Evolutionary conservation across 1,140 invertebrate species (phyloP).

Genomic region (Drosophila watanabei): DNA sequence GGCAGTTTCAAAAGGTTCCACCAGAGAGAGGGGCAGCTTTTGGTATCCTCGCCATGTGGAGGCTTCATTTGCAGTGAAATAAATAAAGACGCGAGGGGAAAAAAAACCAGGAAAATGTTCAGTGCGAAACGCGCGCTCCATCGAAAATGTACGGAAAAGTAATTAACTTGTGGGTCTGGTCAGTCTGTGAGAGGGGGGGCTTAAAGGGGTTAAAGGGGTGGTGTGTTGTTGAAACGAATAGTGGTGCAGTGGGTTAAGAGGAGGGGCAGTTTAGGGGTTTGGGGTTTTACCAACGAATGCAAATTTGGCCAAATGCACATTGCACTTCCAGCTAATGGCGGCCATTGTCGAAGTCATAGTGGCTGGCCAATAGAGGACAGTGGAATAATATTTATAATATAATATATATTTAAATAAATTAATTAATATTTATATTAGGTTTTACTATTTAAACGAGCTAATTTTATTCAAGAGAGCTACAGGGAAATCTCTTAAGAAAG

Average conservation of each 20-base stretch:
- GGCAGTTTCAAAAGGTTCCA: conserved; percentile 7
- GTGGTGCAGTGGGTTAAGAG: conserved; percentile 6
- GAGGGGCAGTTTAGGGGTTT: not conserved
- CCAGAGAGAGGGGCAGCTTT: not conserved
- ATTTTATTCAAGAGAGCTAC: not conserved
- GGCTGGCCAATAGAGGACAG: conserved; percentile 39
- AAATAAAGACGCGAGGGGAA: conserved; percentile 64
- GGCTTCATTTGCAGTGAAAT: conserved; percentile 76
- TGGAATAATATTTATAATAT: conserved; percentile 12
- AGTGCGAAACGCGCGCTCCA: conserved; percentile 63
- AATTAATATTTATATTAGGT: not conserved
- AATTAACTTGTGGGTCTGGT: conserved; percentile 73
- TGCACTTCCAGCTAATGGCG: conserved; percentile 79
- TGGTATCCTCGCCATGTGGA: conserved; percentile 29
- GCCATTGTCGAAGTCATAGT: conserved; percentile 58
- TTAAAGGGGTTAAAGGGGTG: not conserved
- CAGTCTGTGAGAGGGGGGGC: not conserved
- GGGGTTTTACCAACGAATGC: conserved; percentile 55
- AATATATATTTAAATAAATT: too few species aligned
- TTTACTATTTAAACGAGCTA: not conserved
- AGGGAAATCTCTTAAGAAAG: not conserved
- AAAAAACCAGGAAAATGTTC: conserved; percentile 40
- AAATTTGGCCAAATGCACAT: conserved; percentile 79
- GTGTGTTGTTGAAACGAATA: not conserved
- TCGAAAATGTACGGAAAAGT: conserved; percentile 83